phyloP scores from a whole-genome alignment of 1,140 invertebrate genomes.

The Aethina tumida region DNA sequence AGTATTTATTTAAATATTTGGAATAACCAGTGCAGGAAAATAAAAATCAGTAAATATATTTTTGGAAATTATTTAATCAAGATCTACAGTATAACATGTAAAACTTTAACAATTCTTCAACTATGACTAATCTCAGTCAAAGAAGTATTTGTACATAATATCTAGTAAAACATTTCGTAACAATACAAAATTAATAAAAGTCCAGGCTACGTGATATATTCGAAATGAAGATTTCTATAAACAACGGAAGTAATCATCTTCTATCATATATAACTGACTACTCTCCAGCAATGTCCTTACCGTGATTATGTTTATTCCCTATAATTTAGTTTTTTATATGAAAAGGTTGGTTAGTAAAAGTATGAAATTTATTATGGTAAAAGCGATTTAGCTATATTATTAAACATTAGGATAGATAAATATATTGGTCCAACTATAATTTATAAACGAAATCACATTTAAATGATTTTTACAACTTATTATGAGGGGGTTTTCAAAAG shows the following conservation, averaged over 20 bases:
- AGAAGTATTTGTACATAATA: slow-evolving; percentile 16
- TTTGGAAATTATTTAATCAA: slow-evolving; percentile 12
- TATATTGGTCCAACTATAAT: slow-evolving; percentile 11
- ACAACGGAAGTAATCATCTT: neutral
- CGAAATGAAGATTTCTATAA: neutral
- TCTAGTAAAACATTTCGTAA: slow-evolving; percentile 9
- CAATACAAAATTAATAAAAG: slow-evolving; percentile 7
- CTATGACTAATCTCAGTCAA: slow-evolving; percentile 21
- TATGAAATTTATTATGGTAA: slow-evolving; percentile 7
- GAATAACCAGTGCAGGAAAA: too few relatives aligned
- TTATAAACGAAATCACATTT: slow-evolving; percentile 6
- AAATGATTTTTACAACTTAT: too few relatives aligned
- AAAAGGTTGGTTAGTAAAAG: slow-evolving; percentile 3
- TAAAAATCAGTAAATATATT: too few relatives aligned
- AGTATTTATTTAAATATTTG: too few relatives aligned
- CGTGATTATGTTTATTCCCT: neutral
- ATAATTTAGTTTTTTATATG: slow-evolving; percentile 1
- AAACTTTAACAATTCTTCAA: slow-evolving; percentile 24
- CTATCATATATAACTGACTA: neutral
- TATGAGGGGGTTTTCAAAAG: too few relatives aligned
- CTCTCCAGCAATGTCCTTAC: slow-evolving; percentile 2
- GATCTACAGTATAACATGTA: slow-evolving; percentile 25
- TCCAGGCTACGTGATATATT: too few relatives aligned
- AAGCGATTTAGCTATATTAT: neutral
- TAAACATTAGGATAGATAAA: slow-evolving; percentile 1